Base-by-base conservation (phyloP, 2,888 invertebrate genomes). In the Caenorhabditis drosophilae region DNA sequence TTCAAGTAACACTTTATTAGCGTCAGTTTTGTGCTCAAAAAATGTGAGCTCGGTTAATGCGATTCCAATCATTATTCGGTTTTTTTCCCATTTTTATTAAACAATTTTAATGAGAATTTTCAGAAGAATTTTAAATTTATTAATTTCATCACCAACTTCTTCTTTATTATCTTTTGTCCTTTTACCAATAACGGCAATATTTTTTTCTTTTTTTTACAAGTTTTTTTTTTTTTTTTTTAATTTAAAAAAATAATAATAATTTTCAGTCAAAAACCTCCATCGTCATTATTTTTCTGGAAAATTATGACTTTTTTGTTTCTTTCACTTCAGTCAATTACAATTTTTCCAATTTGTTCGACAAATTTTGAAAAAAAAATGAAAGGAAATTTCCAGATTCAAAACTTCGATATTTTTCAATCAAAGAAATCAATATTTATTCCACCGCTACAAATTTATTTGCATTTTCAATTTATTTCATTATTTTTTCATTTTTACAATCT, bases 231-330 rank as follows among this genome's bases (percentile, higher is more conserved):
- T n/a, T n/a, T n/a, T n/a, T n/a, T n/a, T n/a, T n/a, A n/a, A n/a
- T n/a, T n/a, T n/a, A n/a, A n/a, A n/a, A n/a, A n/a, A n/a, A n/a
- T n/a, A n/a, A n/a, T n/a, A n/a, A n/a, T n/a, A n/a, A n/a, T n/a
- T n/a, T n/a, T n/a, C n/a, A n/a, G n/a, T n/a, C n/a, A n/a, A n/a
- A n/a, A n/a, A n/a, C n/a, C n/a, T n/a, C n/a, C n/a, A n/a, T n/a
- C n/a, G n/a, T 12, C 49, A 11, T 26, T 57, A n/a, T 57, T 54
- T 18, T 63, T 48, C 53, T 63, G 63, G 63, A 63, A 63, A 34
- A 27, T 53, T 2, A 26, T 54, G 23, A 53, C 40, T 6, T 63
- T 62, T 48, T 6, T 56, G 22, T 62, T 44, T 35, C 25, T 62
- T 2, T 6, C 57, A n/a, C 40, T 57, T 40, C 62, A 62, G 49